phyloP scores from a whole-genome alignment of 1,140 invertebrate genomes.

The Listronotus bonariensis region DNA sequence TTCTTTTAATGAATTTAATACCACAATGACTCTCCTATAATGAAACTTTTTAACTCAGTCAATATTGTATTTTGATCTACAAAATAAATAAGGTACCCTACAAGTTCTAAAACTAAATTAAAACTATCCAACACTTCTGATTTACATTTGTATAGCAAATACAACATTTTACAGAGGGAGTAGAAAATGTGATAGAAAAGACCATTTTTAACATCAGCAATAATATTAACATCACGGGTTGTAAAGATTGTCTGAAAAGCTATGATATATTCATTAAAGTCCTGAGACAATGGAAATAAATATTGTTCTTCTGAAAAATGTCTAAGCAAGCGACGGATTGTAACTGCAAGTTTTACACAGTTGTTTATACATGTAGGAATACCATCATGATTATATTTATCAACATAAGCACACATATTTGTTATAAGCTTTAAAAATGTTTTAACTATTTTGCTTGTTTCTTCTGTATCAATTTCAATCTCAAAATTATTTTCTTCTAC shows the following conservation, averaged over 20 bases:
- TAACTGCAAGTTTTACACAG: constrained; percentile 12
- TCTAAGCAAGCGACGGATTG: constrained; percentile 34
- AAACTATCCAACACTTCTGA: constrained; percentile 20
- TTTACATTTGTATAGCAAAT: constrained; percentile 22
- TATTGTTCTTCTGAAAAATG: constrained; percentile 39
- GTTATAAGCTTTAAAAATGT: constrained; percentile 40
- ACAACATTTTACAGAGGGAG: constrained; percentile 32
- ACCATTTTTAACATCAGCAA: constrained; percentile 8
- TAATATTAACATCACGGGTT: constrained; percentile 28
- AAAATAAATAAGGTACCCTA: constrained; percentile 27
- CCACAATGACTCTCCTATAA: constrained; percentile 25
- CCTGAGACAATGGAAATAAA: constrained; percentile 37
- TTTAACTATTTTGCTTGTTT: constrained; percentile 29
- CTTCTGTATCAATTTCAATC: constrained; percentile 24
- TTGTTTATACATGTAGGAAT: constrained; percentile 8
- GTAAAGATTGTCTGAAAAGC: constrained; percentile 40
- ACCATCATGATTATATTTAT: constrained; percentile 33
- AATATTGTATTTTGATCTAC: constrained; percentile 18
- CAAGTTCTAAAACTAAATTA: constrained; percentile 28
- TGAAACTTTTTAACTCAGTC: constrained; percentile 10
- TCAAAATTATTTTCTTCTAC: constrained; percentile 29
- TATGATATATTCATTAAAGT: constrained; percentile 41
- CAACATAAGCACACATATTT: constrained; percentile 42
- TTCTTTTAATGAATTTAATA: constrained; percentile 34
- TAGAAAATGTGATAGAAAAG: constrained; percentile 29